Evolutionary conservation across 1,140 invertebrate species (phyloP).

Genomic region (Parasteatoda tepidariorum): DNA sequence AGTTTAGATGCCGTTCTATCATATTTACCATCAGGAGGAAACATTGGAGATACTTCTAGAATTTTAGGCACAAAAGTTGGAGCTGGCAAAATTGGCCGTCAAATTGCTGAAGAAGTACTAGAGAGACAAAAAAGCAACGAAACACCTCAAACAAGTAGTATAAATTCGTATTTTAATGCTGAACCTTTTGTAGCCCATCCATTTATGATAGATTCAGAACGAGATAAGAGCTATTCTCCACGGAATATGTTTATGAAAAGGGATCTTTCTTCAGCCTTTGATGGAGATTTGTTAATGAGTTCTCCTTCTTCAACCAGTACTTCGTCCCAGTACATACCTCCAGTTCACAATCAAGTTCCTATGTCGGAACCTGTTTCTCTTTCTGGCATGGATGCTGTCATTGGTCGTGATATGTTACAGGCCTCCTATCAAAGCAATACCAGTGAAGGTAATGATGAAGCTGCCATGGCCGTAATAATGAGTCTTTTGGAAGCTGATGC

Average conservation of each 20-base stretch:
- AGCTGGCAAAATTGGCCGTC: constrained; percentile 68
- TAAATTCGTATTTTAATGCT: background rate
- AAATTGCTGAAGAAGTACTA: constrained; percentile 68
- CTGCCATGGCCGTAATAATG: constrained; percentile 93
- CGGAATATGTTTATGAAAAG: background rate
- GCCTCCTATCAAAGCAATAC: constrained; percentile 50
- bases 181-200: constrained; percentile 2
- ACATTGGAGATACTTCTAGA: constrained; percentile 24
- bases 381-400: constrained; percentile 34
- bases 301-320: constrained; percentile 41
- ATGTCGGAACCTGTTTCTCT: constrained; percentile 28
- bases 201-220: background rate
- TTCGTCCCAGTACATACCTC: constrained; percentile 25
- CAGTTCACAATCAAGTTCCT: constrained; percentile 6
- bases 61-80: constrained; percentile 63
- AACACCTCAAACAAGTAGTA: background rate
- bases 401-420: constrained; percentile 58
- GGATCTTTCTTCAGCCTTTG: constrained; percentile 21
- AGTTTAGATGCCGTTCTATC: constrained; percentile 59
- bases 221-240: constrained; percentile 11
- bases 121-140: constrained; percentile 62
- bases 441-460: constrained; percentile 85
- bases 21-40: constrained; percentile 36
- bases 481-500: constrained; percentile 86
- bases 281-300: constrained; percentile 10